A percentile compares a stretch with the other conserved stretches of the same genome.
phyloP scores from a whole-genome alignment of 2,113 vertebrate species.

The Eolophus roseicapilla region DNA sequence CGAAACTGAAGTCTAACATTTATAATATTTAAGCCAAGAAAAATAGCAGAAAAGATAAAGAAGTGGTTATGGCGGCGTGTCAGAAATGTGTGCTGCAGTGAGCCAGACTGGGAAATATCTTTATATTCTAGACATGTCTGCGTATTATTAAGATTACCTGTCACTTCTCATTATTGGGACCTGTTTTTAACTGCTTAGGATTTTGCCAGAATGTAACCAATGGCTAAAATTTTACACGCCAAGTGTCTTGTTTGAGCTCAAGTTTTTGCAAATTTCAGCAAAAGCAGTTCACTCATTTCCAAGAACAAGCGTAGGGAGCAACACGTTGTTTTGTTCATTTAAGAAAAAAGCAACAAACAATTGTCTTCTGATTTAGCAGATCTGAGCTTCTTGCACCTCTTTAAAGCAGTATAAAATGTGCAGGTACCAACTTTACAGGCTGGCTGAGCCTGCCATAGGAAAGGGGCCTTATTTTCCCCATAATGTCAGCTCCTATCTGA shows the following conservation, averaged over 20 bases:
- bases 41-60: slow-evolving; percentile 43
- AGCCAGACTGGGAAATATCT: background rate
- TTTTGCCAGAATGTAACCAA: background rate
- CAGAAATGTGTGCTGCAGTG: background rate
- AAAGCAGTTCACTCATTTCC: background rate
- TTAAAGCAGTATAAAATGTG: background rate
- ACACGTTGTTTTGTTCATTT: background rate
- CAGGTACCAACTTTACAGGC: background rate
- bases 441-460: background rate
- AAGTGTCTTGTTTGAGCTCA: background rate
- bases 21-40: slow-evolving; percentile 38
- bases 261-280: background rate
- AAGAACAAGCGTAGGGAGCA: background rate
- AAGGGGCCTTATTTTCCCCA: background rate
- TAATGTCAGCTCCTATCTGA: background rate
- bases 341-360: background rate
- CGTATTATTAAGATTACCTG: background rate
- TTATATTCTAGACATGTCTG: background rate
- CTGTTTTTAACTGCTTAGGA: background rate
- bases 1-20: background rate
- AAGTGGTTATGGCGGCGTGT: background rate
- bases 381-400: background rate
- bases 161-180: background rate
- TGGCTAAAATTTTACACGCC: background rate
- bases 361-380: background rate